Percentiles rank a stretch among this genome's conserved stretches.
Conservation (phyloP, 1,140 invertebrate species). For the Berghia stephanieae region DNA sequence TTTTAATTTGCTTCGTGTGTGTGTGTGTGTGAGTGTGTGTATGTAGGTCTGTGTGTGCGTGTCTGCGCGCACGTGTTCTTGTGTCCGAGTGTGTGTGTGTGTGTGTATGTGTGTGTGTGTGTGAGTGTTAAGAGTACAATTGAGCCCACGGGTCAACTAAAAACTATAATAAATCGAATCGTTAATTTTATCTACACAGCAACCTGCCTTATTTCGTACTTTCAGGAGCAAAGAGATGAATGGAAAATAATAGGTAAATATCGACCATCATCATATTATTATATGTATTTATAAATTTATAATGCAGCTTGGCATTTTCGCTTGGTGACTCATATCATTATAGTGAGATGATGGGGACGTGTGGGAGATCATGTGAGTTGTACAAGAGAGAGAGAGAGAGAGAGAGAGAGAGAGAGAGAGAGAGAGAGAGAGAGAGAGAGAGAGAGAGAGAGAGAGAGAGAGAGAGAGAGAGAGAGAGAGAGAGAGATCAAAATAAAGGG, state of each 20-base stretch:
- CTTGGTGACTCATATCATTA: too few relatives aligned
- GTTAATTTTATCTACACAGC: not conserved
- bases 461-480: not conserved
- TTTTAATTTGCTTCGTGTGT: too few relatives aligned
- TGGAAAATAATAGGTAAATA: not conserved
- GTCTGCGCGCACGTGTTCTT: not conserved
- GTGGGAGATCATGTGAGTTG: constrained; percentile 75
- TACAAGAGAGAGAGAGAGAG: constrained; percentile 6
- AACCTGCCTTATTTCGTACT: not conserved
- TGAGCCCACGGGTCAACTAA: not conserved
- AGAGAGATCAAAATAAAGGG: not conserved
- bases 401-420: not conserved
- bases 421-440: not conserved
- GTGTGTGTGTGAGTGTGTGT: constrained; percentile 15
- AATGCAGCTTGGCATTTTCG: too few relatives aligned
- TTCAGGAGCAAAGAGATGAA: not conserved
- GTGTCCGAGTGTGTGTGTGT: not conserved
- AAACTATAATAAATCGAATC: not conserved
- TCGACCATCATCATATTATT: not conserved
- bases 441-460: not conserved
- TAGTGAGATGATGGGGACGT: constrained; percentile 95
- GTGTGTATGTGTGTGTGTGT: constrained; percentile 8
- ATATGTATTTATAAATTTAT: not conserved
- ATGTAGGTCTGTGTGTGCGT: constrained; percentile 28
- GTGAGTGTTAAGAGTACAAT: not conserved